Evolutionary conservation across 2,797 vertebrate species (phyloP), one percentile per base, ranked within the genome.

Genomic region (Anisognathus igniventris): DNA sequence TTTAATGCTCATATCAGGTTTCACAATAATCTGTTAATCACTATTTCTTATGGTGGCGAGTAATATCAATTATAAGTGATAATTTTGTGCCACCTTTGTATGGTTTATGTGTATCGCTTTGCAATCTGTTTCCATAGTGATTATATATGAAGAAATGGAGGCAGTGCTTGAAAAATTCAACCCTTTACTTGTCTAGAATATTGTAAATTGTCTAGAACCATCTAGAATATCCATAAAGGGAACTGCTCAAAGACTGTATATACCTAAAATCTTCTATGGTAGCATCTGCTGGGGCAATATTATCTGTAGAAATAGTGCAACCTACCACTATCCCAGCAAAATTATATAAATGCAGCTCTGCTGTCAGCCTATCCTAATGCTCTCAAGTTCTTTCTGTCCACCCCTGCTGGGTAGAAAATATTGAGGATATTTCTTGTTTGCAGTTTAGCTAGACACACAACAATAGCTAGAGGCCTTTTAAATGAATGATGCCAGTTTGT

Each of bases 81-180:
- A 56, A 31, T 84, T 84, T 42, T 64, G 30, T 67, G 30, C 54
- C 50, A 21, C 3, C 18, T 88, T 56, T 22, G 57, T 12, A 14
- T 42, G 14, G 6, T 47, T 75, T 86, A 6, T 51, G 40, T 72
- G 44, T 82, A 48, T 81, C 83, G 35, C 71, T 81, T 82, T 48
- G 47, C 45, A 24, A 42, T 53, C 76, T 71, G 95, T 96, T 94
- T 95, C 95, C 93, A 94, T 96, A 93, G 95, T 77, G 95, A 96
- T 92, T 81, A 51, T 75, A 68, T 71, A 82, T 33, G 86, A 86
- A 70, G 33, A 56, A 90, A 64, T 50, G 88, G 71, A 92, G 88
- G 40, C 58, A 54, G n/a, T 50, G 58, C 62, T 86, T 85, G 80
- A 73, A 73, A 92, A 90, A 35, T 8, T 42, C 16, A 0, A 33